Evolutionary conservation across 2,113 vertebrate genomes (phyloP), one percentile per base, ranked within the genome.

Genomic region (Glaucidium brasilianum): DNA sequence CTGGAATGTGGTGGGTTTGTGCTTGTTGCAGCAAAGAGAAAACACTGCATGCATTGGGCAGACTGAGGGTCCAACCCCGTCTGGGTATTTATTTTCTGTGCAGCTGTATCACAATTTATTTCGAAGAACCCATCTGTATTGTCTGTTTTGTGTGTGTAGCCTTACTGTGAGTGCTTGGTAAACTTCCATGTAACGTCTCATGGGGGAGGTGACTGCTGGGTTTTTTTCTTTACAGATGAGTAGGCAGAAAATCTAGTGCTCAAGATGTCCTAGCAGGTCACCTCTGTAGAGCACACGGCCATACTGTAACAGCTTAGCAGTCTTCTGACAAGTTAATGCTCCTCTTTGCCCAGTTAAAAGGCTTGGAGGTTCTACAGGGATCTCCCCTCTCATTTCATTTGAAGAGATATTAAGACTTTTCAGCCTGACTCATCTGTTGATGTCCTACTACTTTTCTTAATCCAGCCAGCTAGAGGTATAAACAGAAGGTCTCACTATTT

Each of bases 1-100:
- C 25, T 49, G 26, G 27, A 49, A 50, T 4, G 1, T 22, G 6
- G 10, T 3, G 6, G 3, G 3, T 2, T 53, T 66, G 27, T 67
- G 59, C 26, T 59, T 59, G 34, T 18, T 47, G 14, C 35, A 63
- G 37, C 59, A 69, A 63, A 78, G 41, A 82, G 25, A 47, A 86
- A 45, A 58, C 35, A 37, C 30, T 1, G 3, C 23, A 35, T 8
- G 3, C 19, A 20, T 23, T 68, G 16, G 19, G 23, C 6, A 67
- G 29, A 23, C 15, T 69, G 49, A 78, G 32, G 15, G 25, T 59
- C 50, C 41, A 68, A 27, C 6, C 22, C 6, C 2, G 1, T 23
- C 30, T 63, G 2, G 2, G 27, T 34, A 53, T 34, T 82, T 62
- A 73, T 59, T 63, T n/a, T 50, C 32, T 55, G 9, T 50, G 37